Evolutionary conservation across 2,113 vertebrate species (phyloP), one percentile per base, ranked within the genome.

Genomic region (Lonchura striata): DNA sequence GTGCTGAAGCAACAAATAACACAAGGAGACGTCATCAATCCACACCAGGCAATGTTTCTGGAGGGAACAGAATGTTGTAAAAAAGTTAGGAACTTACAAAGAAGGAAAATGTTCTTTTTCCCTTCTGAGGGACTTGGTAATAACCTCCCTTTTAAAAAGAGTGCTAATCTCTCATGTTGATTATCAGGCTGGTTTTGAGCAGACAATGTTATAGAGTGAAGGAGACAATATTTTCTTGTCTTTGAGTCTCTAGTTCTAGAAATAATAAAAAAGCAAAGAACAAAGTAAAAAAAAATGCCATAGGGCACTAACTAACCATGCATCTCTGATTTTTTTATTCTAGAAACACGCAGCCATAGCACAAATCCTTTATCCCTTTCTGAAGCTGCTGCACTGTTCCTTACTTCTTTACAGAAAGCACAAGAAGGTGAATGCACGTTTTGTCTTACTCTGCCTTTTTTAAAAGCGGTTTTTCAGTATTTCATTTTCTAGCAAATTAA

Each of bases 311-410:
- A 63, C 30, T 77, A 93, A 37, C 4, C 31, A 22, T 3, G 3
- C 19, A 44, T 25, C 56, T 52, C 79, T 71, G 22, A 17, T 76
- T 95, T 96, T 96, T 30, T 79, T 50, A 46, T 86, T 70, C 61
- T 96, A 99, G 99, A 99, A 97, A 98, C 98, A 69, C 98, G 98
- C 82, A 99, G 98, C 94, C 97, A 98, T 94, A 98, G 98, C 88
- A 95, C 97, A 53, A 98, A 98, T 81, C 98, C 98, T 72, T 96
- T 98, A 47, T 97, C 98, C 41, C 98, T 99, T 72, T 97, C 98
- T 41, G 98, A 99, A 94, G 98, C 98, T 3, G 98, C 98, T 50
- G 97, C 98, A 11, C 70, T 99, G 23, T 96, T 99, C 57, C 97
- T 99, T 44, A 98, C 97, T 49, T 98, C 98, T 61, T 97, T 99